These are phyloP conservation scores for Anagyrus pseudococci DNA, from an alignment of 2,888 invertebrate species.

Conservation along the genomic window DNA sequence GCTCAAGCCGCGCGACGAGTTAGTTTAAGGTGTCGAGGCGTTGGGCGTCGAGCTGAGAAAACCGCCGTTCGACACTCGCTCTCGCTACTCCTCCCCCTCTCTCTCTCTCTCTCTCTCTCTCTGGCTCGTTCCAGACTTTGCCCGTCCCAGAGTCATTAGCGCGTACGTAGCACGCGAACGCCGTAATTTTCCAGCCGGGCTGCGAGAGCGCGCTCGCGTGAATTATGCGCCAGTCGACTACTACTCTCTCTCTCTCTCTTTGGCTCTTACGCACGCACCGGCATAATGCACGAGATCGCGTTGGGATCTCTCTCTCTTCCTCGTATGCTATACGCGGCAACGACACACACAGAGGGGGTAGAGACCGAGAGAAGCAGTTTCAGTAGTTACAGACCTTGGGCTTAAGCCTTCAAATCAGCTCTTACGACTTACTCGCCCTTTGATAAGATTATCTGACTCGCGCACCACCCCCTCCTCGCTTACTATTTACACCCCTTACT, in stretches of 20 bases:
- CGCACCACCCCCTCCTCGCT: no score
- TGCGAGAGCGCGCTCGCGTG: neutral
- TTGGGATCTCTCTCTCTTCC: no score
- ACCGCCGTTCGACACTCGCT: slow-evolving; percentile 16
- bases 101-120: slow-evolving; percentile 7
- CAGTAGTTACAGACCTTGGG: neutral
- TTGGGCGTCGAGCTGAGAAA: slow-evolving; percentile 8
- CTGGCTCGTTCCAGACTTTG: neutral
- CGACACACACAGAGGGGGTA: neutral
- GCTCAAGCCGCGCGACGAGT: slow-evolving; percentile 8
- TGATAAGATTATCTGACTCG: neutral
- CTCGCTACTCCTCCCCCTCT: neutral
- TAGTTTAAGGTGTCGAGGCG: slow-evolving; percentile 19
- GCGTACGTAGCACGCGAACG: neutral
- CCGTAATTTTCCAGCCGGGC: slow-evolving; percentile 15
- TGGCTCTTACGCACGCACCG: neutral
- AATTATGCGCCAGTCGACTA: slow-evolving; percentile 13
- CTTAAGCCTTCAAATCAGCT: neutral
- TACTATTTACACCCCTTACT: no score
- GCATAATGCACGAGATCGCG: neutral
- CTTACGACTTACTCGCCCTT: neutral
- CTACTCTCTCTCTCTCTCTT: neutral
- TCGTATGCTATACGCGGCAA: no score
- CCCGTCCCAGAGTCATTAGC: slow-evolving; percentile 2
- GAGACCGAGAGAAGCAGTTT: neutral